Conservation (phyloP, 1,140 invertebrate genomes). For the Pemphigus obesinymphae region DNA sequence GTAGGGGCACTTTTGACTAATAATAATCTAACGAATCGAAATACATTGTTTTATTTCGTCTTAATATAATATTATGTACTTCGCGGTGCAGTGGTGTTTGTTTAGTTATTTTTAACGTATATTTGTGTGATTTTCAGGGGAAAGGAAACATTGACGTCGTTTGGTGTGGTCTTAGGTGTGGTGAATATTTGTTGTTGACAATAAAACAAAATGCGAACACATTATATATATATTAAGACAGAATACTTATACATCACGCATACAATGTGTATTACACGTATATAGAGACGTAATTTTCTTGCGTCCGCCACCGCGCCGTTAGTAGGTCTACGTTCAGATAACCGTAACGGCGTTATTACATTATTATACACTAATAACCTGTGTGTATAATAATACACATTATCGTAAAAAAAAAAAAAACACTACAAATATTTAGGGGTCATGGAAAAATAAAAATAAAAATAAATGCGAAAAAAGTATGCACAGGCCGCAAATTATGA, state of each 20-base stretch:
- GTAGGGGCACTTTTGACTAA: not conserved
- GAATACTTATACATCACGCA: not conserved
- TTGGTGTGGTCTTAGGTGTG: not conserved
- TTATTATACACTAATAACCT: not conserved
- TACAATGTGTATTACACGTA: not conserved
- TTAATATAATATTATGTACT: not conserved
- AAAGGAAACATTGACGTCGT: not conserved
- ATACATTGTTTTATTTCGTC: not conserved
- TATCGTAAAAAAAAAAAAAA: not conserved
- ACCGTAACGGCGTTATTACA: not conserved
- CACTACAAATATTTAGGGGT: not conserved
- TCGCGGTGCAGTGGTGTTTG: not conserved
- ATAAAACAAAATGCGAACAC: not conserved
- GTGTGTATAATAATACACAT: not conserved
- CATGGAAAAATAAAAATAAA: not conserved
- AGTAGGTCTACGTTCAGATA: not conserved
- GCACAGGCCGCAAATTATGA: not conserved
- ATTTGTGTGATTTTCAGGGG: not conserved
- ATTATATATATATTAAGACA: not conserved
- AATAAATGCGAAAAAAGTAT: not conserved
- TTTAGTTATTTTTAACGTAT: no score
- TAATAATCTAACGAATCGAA: not conserved
- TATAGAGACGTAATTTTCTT: slow-evolving; percentile 7
- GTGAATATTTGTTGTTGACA: not conserved
- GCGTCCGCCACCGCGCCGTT: not conserved